These are phyloP conservation scores for Equus quagga DNA, from an alignment of 2,113 vertebrate species.

Conservation along the genomic window DNA sequence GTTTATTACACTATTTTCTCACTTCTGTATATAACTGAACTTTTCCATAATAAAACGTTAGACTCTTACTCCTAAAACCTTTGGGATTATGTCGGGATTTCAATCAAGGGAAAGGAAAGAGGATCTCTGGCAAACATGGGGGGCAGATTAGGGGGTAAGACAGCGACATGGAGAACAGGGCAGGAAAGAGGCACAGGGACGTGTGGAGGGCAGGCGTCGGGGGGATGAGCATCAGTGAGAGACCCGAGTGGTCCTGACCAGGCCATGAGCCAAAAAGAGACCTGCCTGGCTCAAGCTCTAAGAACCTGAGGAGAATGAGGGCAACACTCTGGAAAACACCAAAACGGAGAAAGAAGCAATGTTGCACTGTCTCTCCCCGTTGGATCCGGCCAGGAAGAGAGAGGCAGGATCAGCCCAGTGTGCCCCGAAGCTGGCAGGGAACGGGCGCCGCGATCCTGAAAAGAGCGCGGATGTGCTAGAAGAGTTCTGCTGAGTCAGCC, in stretches of 20 bases:
- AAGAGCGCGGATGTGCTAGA: not conserved
- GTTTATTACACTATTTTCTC: not conserved
- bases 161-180: not conserved
- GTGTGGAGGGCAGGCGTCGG: not conserved
- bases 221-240: not conserved
- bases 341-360: not conserved
- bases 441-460: not conserved
- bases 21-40: not conserved
- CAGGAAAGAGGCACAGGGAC: not conserved
- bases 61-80: not conserved
- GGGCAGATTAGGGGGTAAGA: not conserved
- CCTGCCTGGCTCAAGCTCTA: not conserved
- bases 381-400: not conserved
- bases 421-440: not conserved
- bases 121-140: not conserved
- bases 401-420: not conserved
- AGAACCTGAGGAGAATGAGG: not conserved
- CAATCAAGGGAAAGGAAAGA: not conserved
- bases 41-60: conserved; percentile 6
- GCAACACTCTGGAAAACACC: not conserved
- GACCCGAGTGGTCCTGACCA: not conserved
- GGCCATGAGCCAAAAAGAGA: not conserved
- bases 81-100: not conserved
- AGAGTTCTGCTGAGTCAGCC: conserved; percentile 43
- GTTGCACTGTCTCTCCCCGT: rapidly evolving